phyloP scores from a whole-genome alignment of 2,888 invertebrate species.

The Nephrotoma guestfalica region DNA sequence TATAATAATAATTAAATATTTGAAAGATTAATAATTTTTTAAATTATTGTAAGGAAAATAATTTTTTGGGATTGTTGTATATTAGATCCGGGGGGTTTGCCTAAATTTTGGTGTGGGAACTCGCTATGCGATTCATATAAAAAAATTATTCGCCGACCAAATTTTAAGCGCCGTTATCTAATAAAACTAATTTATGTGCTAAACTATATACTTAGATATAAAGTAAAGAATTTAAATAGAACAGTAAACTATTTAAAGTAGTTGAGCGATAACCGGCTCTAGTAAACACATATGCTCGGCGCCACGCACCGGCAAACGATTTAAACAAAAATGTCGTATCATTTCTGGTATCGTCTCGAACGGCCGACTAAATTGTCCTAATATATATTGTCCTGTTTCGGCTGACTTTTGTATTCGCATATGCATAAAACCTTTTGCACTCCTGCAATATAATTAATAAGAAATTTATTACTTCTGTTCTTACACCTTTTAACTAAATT shows the following conservation, averaged over 20 bases:
- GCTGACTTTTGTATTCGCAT: constrained; percentile 78
- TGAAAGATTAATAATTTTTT: not conserved
- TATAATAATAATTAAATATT: not conserved
- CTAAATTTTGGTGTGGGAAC: not conserved
- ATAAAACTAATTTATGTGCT: not conserved
- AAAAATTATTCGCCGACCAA: not conserved
- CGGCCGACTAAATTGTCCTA: constrained; percentile 86
- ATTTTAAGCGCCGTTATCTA: not conserved
- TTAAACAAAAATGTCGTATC: constrained; percentile 85
- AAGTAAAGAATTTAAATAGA: not conserved
- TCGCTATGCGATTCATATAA: not conserved
- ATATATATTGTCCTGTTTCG: constrained; percentile 64
- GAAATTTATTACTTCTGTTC: not conserved
- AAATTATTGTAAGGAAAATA: not conserved
- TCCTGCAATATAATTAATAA: constrained; percentile 43
- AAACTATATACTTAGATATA: not conserved
- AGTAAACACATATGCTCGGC: constrained; percentile 93
- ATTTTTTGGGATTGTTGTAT: not conserved
- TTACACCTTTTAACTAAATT: not conserved
- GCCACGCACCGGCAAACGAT: constrained; percentile 85
- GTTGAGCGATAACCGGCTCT: constrained; percentile 78
- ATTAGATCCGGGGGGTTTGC: not conserved
- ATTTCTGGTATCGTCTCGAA: constrained; percentile 89
- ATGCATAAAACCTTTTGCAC: constrained; percentile 91
- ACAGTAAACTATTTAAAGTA: constrained; percentile 36